Evolutionary conservation across 2,888 invertebrate species (phyloP), one percentile per base, ranked within the genome.

Genomic region (Geophilus truncorum): DNA sequence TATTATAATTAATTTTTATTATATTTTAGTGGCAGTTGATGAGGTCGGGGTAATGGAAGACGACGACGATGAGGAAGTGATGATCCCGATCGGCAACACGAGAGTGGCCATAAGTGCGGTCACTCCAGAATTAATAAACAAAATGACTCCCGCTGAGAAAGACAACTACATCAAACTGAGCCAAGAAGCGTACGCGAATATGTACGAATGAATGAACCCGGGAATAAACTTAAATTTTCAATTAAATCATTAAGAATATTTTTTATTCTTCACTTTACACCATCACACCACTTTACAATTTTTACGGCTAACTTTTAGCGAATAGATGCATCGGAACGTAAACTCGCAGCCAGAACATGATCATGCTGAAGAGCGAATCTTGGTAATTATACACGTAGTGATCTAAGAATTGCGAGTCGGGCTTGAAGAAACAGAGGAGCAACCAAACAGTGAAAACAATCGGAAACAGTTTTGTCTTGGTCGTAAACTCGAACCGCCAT

Each of bases 111-210:
- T 97, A 81, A 93, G 94, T 36, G 93, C 94, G 85, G 92, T 97
- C 12, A 93, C 94, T 85, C 94, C 96, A 86, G 91, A 92, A 84
- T 90, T 96, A 85, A 95, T 97, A 84, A 92, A 93, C 0, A 92
- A 92, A 87, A 98, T 98, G 97, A 93, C 94, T 10, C 93, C 94
- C 23, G 89, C 92, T 4, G 97, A 98, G 86, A 97, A 96, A 88
- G 96, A 96, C 86, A 92, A 93, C 51, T 98, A 97, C 87, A 97
- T 97, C 84, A 93, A 95, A 88, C 91, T 94, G 70, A 96, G 96
- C 86, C 96, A 97, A 87, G 96, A 97, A 87, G 93, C 94, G 88
- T 96, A 95, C 88, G 93, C 95, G 84, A 93, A 95, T 81, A 85
- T 87, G 84, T 88, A 84, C 81, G 85, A 85, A 76, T 85, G 80